Conservation (phyloP, 2,113 vertebrate genomes). For the Otolemur garnettii region DNA sequence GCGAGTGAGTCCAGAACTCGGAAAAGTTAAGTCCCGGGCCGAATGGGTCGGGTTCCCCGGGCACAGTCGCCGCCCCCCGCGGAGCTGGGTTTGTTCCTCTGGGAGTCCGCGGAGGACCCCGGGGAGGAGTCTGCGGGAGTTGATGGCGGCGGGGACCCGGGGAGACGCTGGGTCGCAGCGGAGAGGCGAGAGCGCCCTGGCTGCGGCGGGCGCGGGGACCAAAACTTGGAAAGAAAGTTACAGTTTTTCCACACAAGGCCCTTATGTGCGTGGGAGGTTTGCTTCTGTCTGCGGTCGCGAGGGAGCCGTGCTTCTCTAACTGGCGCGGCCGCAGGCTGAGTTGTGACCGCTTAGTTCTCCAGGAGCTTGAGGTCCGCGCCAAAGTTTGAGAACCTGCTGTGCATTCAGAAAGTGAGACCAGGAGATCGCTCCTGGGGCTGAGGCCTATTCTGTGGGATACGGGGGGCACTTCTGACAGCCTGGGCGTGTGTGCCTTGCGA, state of each 20-base stretch:
- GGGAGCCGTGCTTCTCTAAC: not conserved
- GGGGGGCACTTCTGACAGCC: not conserved
- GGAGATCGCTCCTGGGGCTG: not conserved
- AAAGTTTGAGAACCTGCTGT: not conserved
- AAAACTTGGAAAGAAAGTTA: not conserved
- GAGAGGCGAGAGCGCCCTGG: not conserved
- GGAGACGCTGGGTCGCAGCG: rapidly evolving
- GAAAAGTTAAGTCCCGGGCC: not conserved
- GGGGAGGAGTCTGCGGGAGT: not conserved
- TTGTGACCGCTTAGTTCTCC: not conserved
- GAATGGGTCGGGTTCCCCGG: not conserved
- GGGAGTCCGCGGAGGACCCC: rapidly evolving
- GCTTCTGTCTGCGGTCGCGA: not conserved
- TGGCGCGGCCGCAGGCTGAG: not conserved
- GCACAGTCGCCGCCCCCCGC: not conserved
- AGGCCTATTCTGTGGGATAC: not conserved
- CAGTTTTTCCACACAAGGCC: not conserved
- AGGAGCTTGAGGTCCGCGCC: not conserved
- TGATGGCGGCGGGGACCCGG: no score
- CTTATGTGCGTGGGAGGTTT: rapidly evolving
- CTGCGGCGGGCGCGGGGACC: not conserved
- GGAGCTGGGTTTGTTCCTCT: rapidly evolving
- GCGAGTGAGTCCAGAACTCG: not conserved
- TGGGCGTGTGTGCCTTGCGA: not conserved
- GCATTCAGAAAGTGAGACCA: not conserved